Conservation (phyloP, 2,797 vertebrate species). For the Aeoliscus strigatus region DNA sequence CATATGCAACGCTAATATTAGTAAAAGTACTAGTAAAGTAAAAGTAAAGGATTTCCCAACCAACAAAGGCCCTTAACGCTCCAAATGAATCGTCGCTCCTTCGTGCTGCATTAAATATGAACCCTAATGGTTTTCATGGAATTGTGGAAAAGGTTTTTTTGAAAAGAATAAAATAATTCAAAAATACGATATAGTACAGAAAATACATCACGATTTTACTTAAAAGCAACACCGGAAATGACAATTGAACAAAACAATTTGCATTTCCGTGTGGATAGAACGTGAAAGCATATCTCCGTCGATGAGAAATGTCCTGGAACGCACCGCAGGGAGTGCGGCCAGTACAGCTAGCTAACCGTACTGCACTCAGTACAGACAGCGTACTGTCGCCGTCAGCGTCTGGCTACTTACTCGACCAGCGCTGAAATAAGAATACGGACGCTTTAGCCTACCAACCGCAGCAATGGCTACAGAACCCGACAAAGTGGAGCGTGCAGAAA, state of each 20-base stretch:
- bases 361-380: constrained; percentile 10
- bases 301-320: constrained; percentile 13
- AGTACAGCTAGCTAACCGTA: constrained; percentile 6
- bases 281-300: neutral
- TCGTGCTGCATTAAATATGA: neutral
- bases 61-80: too few species aligned
- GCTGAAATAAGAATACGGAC: neutral
- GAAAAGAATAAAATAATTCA: neutral
- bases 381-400: constrained; percentile 12
- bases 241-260: neutral
- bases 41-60: too few species aligned
- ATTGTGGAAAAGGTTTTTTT: too few species aligned
- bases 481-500: constrained; percentile 71
- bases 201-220: too few species aligned
- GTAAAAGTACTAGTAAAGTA: too few species aligned
- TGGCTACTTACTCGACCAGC: constrained; percentile 8
- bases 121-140: too few species aligned
- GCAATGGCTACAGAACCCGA: constrained; percentile 55
- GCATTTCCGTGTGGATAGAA: neutral
- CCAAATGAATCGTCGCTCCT: too few species aligned
- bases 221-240: neutral
- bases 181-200: too few species aligned
- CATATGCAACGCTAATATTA: too few species aligned
- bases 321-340: constrained; percentile 28
- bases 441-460: neutral